Percentiles rank a stretch among this genome's conserved stretches.
These are phyloP conservation scores for Perodicticus potto DNA, from an alignment of 2,797 vertebrate genomes.

Conservation along the genomic window DNA sequence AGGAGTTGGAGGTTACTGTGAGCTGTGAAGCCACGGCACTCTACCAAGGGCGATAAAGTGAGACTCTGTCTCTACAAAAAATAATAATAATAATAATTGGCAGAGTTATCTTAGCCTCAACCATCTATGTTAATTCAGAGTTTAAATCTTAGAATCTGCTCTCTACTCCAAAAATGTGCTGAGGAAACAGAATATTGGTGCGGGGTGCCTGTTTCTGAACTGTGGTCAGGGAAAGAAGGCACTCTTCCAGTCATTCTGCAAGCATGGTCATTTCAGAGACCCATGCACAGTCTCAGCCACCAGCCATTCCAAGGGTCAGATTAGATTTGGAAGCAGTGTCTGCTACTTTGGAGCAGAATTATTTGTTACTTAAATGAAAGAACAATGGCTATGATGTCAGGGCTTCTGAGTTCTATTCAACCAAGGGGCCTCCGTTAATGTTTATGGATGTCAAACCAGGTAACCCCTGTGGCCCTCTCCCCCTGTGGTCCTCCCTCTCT, in stretches of 20 bases:
- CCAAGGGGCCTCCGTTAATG: neutral
- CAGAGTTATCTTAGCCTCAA: neutral
- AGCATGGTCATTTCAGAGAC: neutral
- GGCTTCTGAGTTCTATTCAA: neutral
- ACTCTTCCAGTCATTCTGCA: neutral
- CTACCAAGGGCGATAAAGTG: too few species aligned
- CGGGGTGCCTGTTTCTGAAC: neutral
- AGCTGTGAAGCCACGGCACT: too few species aligned
- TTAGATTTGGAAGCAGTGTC: neutral
- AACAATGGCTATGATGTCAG: neutral
- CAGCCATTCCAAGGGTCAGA: neutral
- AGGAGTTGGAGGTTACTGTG: too few species aligned
- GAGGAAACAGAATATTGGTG: neutral
- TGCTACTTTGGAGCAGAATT: neutral
- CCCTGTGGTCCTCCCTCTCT: neutral
- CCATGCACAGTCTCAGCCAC: neutral
- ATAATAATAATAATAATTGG: constrained; percentile 15
- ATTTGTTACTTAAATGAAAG: neutral
- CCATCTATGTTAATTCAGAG: neutral
- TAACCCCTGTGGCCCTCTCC: neutral
- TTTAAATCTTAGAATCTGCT: neutral
- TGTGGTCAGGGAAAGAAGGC: rapidly evolving
- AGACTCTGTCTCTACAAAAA: too few species aligned
- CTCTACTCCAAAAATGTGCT: neutral
- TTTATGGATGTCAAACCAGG: neutral